phyloP scores from a whole-genome alignment of 2,888 invertebrate species.

The Onthophagus sagittarius region DNA sequence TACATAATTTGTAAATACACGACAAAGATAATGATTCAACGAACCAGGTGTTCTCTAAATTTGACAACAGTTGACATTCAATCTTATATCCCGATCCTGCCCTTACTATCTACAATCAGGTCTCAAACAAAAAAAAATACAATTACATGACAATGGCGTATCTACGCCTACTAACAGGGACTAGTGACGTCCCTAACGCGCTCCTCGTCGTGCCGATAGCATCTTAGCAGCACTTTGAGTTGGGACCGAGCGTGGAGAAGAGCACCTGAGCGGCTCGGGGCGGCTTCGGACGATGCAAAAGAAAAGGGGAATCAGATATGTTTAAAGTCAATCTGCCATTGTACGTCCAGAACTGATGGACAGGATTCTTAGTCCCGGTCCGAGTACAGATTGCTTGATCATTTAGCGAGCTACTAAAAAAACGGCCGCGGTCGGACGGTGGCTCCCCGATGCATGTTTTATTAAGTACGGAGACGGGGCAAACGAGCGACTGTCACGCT shows the following conservation, averaged over 20 bases:
- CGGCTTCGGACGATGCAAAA: slow-evolving; percentile 34
- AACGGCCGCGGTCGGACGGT: neutral
- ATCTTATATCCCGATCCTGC: slow-evolving; percentile 43
- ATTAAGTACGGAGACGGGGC: neutral
- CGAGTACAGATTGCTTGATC: slow-evolving; percentile 37
- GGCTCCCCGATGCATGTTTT: neutral
- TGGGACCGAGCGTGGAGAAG: slow-evolving; percentile 24
- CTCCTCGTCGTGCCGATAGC: slow-evolving; percentile 36
- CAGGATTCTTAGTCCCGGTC: slow-evolving; percentile 43
- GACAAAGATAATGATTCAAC: neutral
- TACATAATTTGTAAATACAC: neutral
- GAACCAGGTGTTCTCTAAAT: slow-evolving; percentile 43
- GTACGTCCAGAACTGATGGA: slow-evolving; percentile 44
- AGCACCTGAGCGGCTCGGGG: slow-evolving; percentile 34
- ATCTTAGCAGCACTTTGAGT: slow-evolving; percentile 35
- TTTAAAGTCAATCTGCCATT: slow-evolving; percentile 47
- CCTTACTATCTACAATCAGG: slow-evolving; percentile 32
- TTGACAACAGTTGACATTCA: slow-evolving; percentile 48
- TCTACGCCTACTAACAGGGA: slow-evolving; percentile 50
- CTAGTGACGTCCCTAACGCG: slow-evolving; percentile 48
- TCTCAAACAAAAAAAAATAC: slow-evolving; percentile 48
- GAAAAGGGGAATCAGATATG: slow-evolving; percentile 46
- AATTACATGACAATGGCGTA: slow-evolving; percentile 50
- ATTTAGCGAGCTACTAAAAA: slow-evolving; percentile 44
- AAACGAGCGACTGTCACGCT: neutral